phyloP scores from a whole-genome alignment of 2,797 vertebrate genomes.

The Gephyroberyx darwinii region DNA sequence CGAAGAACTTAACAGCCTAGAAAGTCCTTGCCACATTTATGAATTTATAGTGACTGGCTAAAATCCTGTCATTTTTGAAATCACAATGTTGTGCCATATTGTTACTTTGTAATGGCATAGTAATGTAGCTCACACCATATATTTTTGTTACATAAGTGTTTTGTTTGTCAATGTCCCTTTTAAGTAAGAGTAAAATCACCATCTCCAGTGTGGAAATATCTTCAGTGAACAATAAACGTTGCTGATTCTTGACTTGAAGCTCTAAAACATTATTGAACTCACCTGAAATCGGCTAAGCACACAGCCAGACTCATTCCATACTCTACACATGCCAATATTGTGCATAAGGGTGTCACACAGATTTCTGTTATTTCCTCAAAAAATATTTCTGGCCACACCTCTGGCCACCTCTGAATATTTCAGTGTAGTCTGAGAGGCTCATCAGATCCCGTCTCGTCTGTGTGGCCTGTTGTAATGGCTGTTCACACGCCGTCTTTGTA shows the following conservation, averaged over 20 bases:
- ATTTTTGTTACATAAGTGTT: background rate
- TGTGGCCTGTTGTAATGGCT: slow-evolving; percentile 61
- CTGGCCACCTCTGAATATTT: slow-evolving; percentile 63
- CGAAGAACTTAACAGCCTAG: background rate
- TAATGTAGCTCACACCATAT: background rate
- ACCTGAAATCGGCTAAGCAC: background rate
- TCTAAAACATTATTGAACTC: background rate
- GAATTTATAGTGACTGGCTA: background rate
- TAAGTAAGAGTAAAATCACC: too few relatives aligned
- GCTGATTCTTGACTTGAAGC: background rate
- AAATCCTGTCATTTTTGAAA: background rate
- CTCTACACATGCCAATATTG: background rate
- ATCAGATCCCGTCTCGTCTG: slow-evolving; percentile 52
- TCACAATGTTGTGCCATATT: background rate
- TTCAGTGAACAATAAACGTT: background rate
- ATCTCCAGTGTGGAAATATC: background rate
- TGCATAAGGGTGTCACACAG: slow-evolving; percentile 3
- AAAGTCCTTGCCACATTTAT: background rate
- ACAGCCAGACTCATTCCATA: background rate
- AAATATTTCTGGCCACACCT: slow-evolving; percentile 20
- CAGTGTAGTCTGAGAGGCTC: slow-evolving; percentile 42
- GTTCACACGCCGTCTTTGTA: slow-evolving; percentile 64
- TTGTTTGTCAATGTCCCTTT: too few relatives aligned
- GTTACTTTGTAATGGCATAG: background rate
- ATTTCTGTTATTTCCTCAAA: slow-evolving; percentile 16